Conservation (phyloP, 1,140 invertebrate species). For the Panulirus ornatus region DNA sequence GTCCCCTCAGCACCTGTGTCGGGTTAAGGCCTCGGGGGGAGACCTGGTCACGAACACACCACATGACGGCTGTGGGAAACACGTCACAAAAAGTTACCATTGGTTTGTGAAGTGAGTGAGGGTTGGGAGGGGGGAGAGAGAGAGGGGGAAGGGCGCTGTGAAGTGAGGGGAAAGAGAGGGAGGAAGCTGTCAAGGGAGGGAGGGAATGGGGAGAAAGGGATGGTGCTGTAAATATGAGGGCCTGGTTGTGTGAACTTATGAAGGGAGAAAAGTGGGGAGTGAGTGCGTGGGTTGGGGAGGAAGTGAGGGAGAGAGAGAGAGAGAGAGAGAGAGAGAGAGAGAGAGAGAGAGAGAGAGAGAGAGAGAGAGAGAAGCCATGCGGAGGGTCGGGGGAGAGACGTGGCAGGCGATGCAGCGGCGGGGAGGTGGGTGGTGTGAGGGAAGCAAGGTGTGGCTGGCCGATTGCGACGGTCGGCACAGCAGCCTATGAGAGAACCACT, state of each 20-base stretch:
- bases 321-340: background rate
- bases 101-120: slow-evolving; percentile 32
- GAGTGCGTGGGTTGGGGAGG: slow-evolving; percentile 7
- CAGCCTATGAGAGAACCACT: no score
- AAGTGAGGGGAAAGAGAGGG: background rate
- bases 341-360: background rate
- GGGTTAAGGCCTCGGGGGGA: slow-evolving; percentile 21
- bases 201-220: background rate
- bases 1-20: slow-evolving; percentile 28
- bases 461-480: no score
- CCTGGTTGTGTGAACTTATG: no score
- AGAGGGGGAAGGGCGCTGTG: background rate
- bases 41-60: slow-evolving; percentile 22
- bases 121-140: background rate
- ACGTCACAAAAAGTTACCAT: slow-evolving; percentile 51
- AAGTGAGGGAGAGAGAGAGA: background rate
- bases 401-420: slow-evolving; percentile 4
- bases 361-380: slow-evolving; percentile 1
- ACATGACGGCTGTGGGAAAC: slow-evolving; percentile 46
- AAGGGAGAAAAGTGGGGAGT: slow-evolving; percentile 8
- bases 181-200: no score
- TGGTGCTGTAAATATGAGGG: background rate
- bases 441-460: slow-evolving; percentile 25
- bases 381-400: background rate
- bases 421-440: slow-evolving; percentile 12